Percentiles rank a stretch among this genome's conserved stretches.
phyloP scores from a whole-genome alignment of 1,140 invertebrate genomes.

The Manduca sexta region DNA sequence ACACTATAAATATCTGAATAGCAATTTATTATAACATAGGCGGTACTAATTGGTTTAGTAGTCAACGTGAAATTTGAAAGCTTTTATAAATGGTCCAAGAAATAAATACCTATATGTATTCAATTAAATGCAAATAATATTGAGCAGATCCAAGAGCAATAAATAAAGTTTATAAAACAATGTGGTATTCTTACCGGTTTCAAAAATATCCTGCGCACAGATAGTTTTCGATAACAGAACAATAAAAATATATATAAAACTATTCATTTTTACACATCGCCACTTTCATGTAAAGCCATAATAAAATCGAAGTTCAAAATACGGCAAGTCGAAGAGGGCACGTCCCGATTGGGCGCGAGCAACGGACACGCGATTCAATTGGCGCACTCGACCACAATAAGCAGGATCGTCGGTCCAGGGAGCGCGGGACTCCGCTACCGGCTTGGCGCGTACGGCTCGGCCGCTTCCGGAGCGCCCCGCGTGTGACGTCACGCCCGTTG shows the following conservation, averaged over 20 bases:
- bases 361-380: conserved; percentile 67
- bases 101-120: too few species aligned
- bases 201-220: conserved; percentile 12
- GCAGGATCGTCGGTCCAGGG: conserved; percentile 49
- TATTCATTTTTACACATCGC: conserved; percentile 28
- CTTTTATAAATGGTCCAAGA: too few species aligned
- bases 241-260: conserved; percentile 25
- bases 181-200: conserved; percentile 17
- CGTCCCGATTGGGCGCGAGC: conserved; percentile 39
- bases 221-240: conserved; percentile 7
- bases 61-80: too few species aligned
- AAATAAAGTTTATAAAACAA: too few species aligned
- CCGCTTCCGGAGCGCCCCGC: conserved; percentile 54
- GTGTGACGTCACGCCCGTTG: conserved; percentile 43
- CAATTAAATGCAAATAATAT: too few species aligned
- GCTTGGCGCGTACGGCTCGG: conserved; percentile 34
- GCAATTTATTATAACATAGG: too few species aligned
- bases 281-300: conserved; percentile 1
- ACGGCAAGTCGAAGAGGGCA: conserved; percentile 37
- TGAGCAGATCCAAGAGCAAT: too few species aligned
- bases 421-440: conserved; percentile 47
- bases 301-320: conserved; percentile 29
- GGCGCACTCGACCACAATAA: conserved; percentile 57
- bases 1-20: too few species aligned
- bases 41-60: too few species aligned